Evolutionary conservation across 1,140 invertebrate species (phyloP), one percentile per base, ranked within the genome.

Genomic region (Brachystomella parvula): DNA sequence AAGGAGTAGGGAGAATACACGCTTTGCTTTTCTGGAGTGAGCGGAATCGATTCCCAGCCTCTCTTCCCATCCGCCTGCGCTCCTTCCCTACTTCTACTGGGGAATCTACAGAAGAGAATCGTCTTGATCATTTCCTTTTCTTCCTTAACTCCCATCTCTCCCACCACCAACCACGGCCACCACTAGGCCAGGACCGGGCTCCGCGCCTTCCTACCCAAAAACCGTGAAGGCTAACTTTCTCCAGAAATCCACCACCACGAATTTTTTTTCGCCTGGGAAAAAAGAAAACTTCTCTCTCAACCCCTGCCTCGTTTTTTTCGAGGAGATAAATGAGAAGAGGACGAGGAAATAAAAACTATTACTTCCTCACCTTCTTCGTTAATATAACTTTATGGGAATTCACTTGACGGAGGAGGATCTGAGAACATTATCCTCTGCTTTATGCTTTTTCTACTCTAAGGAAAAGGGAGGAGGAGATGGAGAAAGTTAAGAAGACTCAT

Each of bases 21-120:
- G 49, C 49, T 53, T 26, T 26, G 49, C 12, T 15, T 24, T 24
- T 6, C 12, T 24, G 6, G 24, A 53, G 49, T 24, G 9, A 56
- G 32, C 60, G 33, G 63, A 64, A 68, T 68, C 66, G 66, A 68
- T 68, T 63, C 62, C 9, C 63, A 59, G 66, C 61, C 53, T 68
- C 58, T 9, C 65, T 47, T 53, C 19, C 32, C n/a, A n/a, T n/a
- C n/a, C n/a, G n/a, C n/a, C n/a, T n/a, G n/a, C n/a, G n/a, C n/a
- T n/a, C n/a, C n/a, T n/a, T n/a, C n/a, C n/a, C n/a, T n/a, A n/a
- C n/a, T n/a, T n/a, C n/a, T n/a, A n/a, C n/a, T n/a, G n/a, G 15
- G 24, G 65, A 67, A 67, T 67, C 65, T 62, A 67, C 65, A 67
- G 65, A 66, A 65, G 35, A 39, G 35, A 53, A 53, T 67, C n/a